Evolutionary conservation across 2,888 invertebrate species (phyloP), one percentile per base, ranked within the genome.

Genomic region (Calameuta idolon): DNA sequence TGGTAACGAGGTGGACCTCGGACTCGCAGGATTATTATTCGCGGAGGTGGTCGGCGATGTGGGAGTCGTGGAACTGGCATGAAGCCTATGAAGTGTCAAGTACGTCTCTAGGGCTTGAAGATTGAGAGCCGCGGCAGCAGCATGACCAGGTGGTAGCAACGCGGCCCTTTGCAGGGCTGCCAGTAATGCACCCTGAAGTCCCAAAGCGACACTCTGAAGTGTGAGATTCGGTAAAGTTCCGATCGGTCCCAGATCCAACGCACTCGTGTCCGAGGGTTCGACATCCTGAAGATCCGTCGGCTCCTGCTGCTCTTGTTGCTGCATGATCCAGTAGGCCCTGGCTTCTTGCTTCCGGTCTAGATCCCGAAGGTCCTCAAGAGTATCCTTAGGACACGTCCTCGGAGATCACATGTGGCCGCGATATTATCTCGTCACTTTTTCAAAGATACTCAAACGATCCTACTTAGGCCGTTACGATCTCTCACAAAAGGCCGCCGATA

Each of bases 51-150:
- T 92, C 89, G 92, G 93, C 86, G 91, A 92, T 79, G 82, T 85
- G 89, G 81, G 69, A 73, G 91, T 81, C 81, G 87, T 92, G 83
- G 91, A 92, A 76, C 94, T 94, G 34, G 94, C 93, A 75, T 96
- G 96, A 76, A 97, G 93, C 83, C 97, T 94, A 92, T 97, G 97
- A 81, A 97, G 92, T 75, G 97, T 95, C 90, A 97, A 93, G 92
- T 97, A 97, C 73, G 96, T 97, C 93, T 97, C 97, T 81, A 97
- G 92, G 37, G 97, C 97, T 92, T 97, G 97, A 68, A 97, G 93
- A 91, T 97, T 97, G 33, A 97, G 93, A 0, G 97, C 97, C 69
- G 96, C 96, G 69, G 97, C 97, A 12, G 96, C 97, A 5, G 96
- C 96, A 3, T 96, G 96, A 85, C 96, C 96, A 0, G 95, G 95